phyloP scores from a whole-genome alignment of 2,797 vertebrate species.

The Clamator glandarius region DNA sequence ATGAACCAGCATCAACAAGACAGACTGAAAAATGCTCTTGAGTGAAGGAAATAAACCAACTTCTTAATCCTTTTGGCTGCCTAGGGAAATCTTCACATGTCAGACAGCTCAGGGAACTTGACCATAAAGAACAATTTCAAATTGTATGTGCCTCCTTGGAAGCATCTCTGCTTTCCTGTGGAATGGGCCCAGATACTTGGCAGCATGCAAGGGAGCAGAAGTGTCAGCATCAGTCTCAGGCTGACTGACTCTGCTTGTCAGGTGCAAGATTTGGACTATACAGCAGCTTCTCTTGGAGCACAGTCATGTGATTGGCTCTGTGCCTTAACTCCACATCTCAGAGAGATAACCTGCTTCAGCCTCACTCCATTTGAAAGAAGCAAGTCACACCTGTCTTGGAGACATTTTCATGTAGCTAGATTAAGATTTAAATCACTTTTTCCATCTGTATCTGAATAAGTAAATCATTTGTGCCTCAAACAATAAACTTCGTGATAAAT shows the following conservation, averaged over 20 bases:
- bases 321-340: not conserved
- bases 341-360: not conserved
- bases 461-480: not conserved
- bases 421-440: not conserved
- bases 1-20: not conserved
- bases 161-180: not conserved
- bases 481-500: not conserved
- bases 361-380: not conserved
- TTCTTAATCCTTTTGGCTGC: not conserved
- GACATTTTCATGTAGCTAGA: not conserved
- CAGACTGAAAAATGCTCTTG: not conserved
- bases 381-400: not conserved
- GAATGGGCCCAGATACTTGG: not conserved
- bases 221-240: not conserved
- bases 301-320: not conserved
- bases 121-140: not conserved
- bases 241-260: not conserved
- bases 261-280: not conserved
- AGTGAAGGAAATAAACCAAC: not conserved
- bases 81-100: not conserved
- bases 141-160: not conserved
- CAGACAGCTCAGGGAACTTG: not conserved
- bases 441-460: not conserved
- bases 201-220: not conserved
- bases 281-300: not conserved